Evolutionary conservation across 2,113 vertebrate species (phyloP), one percentile per base, ranked within the genome.

Genomic region (Daphoenositta chrysoptera): DNA sequence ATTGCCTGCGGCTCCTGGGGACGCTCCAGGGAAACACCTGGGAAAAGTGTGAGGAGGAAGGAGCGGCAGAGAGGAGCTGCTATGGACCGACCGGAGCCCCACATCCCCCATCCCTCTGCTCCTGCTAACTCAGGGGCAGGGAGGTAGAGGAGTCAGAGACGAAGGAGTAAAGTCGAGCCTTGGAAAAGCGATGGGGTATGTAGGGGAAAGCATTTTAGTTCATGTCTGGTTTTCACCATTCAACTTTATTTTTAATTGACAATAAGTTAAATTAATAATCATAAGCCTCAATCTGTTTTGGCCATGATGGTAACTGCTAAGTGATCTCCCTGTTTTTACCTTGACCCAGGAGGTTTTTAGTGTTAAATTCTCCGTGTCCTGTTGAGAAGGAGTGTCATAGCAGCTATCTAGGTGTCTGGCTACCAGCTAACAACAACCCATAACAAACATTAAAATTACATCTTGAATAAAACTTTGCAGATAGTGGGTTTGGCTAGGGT

Each of bases 1-100:
- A 2, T 4, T 7, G 10, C n/a, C 35, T 26, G 44, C 6, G 1
- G 16, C 1, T 1, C 2, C 5, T 7, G 33, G 37, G 35, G 60
- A 53, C 1, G 17, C 1, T 2, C 27, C 8, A 11, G 22, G 14
- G 45, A 26, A 61, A 27, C 17, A 33, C 22, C 13, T 26, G 27
- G 27, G 15, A 47, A 61, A 58, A 17, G 3, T 6, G 16, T 9
- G 23, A 21, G 33, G 19, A 39, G 53, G 14, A 45, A 39, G 33
- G 11, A 53, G 13, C 1, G 0, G 11, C 37, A 19, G 72, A 84
- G 42, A 65, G 44, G 33, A 57, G 37, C 13, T 58, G 50, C 19
- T 18, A 2, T 5, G 50, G 64, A 6, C 31, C 21, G 37, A 37
- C 3, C 1, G 1, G 11, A 28, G 15, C 3, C 4, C 3, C 14